Evolutionary conservation across 2,888 invertebrate genomes (phyloP).

Genomic region (Drepanosiphum platanoidis): DNA sequence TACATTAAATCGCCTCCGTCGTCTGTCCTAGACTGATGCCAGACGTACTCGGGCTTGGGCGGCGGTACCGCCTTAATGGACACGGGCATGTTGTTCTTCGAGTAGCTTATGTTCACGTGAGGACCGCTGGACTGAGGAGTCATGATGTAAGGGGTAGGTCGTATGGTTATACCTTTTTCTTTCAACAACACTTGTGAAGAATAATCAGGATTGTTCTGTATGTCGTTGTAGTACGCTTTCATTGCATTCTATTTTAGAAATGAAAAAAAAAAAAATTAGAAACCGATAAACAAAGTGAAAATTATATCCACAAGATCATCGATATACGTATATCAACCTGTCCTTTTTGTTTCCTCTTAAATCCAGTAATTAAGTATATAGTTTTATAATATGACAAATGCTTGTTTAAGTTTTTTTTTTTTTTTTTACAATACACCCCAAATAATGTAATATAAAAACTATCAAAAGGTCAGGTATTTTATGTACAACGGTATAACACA

Average conservation of each 20-base stretch:
- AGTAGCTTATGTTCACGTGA: conserved; percentile 64
- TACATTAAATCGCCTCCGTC: conserved; percentile 77
- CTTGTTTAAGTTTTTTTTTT: too few relatives aligned
- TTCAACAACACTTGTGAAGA: conserved; percentile 69
- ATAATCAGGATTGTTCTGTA: conserved; percentile 76
- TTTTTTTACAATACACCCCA: too few relatives aligned
- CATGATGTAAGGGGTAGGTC: conserved; percentile 66
- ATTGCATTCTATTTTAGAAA: conserved; percentile 76
- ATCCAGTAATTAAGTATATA: too few relatives aligned
- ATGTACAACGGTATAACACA: neutral
- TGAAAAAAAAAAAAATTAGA: conserved; percentile 11
- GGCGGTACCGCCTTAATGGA: conserved; percentile 50
- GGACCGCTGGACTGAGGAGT: conserved; percentile 63
- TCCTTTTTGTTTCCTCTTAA: too few relatives aligned
- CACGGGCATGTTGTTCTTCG: conserved; percentile 64
- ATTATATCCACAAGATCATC: too few relatives aligned
- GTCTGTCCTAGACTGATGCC: conserved; percentile 83
- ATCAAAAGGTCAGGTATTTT: too few relatives aligned
- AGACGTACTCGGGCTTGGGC: conserved; percentile 67
- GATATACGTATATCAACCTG: too few relatives aligned
- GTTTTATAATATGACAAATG: too few relatives aligned
- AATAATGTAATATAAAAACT: too few relatives aligned
- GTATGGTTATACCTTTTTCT: conserved; percentile 63
- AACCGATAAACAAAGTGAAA: neutral
- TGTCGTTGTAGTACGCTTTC: conserved; percentile 87